phyloP scores from a whole-genome alignment of 2,888 invertebrate genomes.

The Chorisops tibialis region DNA sequence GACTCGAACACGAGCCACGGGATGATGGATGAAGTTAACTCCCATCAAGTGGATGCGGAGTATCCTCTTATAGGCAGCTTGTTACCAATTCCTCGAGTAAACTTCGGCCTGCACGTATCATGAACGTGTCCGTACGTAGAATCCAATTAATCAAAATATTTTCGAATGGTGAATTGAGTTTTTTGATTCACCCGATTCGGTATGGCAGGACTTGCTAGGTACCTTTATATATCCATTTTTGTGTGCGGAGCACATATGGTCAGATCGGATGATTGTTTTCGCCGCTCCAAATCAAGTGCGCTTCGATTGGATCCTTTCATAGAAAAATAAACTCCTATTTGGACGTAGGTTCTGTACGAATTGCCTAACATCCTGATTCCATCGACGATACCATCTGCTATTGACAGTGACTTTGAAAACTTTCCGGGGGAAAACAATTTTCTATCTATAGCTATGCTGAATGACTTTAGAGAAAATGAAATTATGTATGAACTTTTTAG shows the following conservation, averaged over 20 bases:
- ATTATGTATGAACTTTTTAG: too few species aligned
- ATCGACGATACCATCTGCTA: slow-evolving; percentile 21
- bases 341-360: too few species aligned
- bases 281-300: not conserved
- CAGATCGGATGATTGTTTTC: slow-evolving; percentile 4
- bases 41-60: not conserved
- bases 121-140: slow-evolving; percentile 24
- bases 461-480: too few species aligned
- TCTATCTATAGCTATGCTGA: too few species aligned
- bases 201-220: not conserved
- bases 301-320: too few species aligned
- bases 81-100: slow-evolving; percentile 26
- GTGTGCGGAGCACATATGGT: slow-evolving; percentile 23
- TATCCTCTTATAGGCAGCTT: slow-evolving; percentile 10
- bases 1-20: slow-evolving; percentile 7
- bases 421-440: too few species aligned
- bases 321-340: too few species aligned
- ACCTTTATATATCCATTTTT: slow-evolving; percentile 1
- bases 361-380: slow-evolving; percentile 3
- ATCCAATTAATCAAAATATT: slow-evolving; percentile 27
- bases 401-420: slow-evolving; percentile 14
- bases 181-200: slow-evolving; percentile 5
- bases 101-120: slow-evolving; percentile 21
- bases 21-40: slow-evolving; percentile 27
- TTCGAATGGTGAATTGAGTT: slow-evolving; percentile 25